Evolutionary conservation across 2,113 vertebrate species (phyloP), one percentile per base, ranked within the genome.

Genomic region (Amblyornis subalaris): DNA sequence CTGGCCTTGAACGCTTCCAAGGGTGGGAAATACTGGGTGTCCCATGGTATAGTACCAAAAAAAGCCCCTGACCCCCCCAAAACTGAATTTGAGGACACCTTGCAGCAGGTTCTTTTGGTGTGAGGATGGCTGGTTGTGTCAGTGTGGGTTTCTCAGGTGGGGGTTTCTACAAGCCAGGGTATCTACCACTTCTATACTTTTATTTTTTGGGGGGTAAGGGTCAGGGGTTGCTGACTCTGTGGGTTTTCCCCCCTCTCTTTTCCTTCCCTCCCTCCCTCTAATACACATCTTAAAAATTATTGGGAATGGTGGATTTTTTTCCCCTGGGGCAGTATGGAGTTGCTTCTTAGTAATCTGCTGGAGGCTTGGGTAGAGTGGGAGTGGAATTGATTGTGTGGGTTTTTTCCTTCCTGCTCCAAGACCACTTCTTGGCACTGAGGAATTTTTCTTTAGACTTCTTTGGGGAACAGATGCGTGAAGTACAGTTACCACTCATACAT

Each of bases 391-490:
- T 88, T 85, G 85, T 93, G 94, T 95, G 92, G 93, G 77, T 86
- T 87, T 89, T 75, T 93, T 90, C 78, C 88, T 95, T 94, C 85
- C 90, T 96, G 75, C 79, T 96, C 82, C 85, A 93, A 90, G 88
- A 88, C 92, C 92, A 64, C 80, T 94, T 95, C 85, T 95, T 95
- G 94, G 94, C 95, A 94, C 57, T 0, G 33, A 88, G 69, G 73
- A 53, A 26, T 96, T 91, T 95, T 94, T 95, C 93, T 95, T 97
- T 36, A 85, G 88, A 67, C 88, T 95, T 89, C 91, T 95, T 94
- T 48, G 69, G 85, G 72, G 93, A 96, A 93, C 96, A 97, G 96
- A 95, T 97, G 95, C 79, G 0, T 88, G 82, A 91, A 94, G 94
- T 93, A 94, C 88, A 95, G 93, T 94, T 95, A 93, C 90, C 85